These are phyloP conservation scores for Ascaphus truei DNA, from an alignment of 2,113 vertebrate genomes.

Conservation along the genomic window DNA sequence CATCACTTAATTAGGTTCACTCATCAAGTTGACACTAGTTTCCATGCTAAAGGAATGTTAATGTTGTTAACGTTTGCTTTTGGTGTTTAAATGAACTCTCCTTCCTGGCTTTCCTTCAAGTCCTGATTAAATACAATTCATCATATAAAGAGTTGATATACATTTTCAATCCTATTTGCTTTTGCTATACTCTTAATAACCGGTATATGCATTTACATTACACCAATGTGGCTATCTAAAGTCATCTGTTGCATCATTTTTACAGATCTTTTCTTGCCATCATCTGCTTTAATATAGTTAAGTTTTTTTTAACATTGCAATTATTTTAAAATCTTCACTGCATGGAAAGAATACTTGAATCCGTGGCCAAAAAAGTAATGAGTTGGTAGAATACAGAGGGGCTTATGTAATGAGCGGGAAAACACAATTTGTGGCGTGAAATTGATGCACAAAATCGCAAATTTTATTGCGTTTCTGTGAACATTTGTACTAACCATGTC, in stretches of 20 bases:
- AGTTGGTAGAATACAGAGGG: no score
- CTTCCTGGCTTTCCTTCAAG: constrained; percentile 50
- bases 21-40: constrained; percentile 39
- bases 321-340: no score
- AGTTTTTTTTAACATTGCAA: not conserved
- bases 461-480: no score
- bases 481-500: no score
- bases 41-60: constrained; percentile 35
- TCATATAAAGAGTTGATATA: constrained; percentile 36
- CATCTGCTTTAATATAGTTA: not conserved
- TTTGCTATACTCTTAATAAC: constrained; percentile 28
- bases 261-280: no score
- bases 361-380: no score
- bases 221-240: not conserved
- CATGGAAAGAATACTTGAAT: no score
- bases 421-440: no score
- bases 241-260: not conserved
- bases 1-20: constrained; percentile 41
- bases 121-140: constrained; percentile 50
- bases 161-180: constrained; percentile 42
- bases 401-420: no score
- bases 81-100: constrained; percentile 45
- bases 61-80: constrained; percentile 36
- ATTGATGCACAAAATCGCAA: no score
- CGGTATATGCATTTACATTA: constrained; percentile 33